phyloP scores from a whole-genome alignment of 2,888 invertebrate species.

The Dynastes maya region DNA sequence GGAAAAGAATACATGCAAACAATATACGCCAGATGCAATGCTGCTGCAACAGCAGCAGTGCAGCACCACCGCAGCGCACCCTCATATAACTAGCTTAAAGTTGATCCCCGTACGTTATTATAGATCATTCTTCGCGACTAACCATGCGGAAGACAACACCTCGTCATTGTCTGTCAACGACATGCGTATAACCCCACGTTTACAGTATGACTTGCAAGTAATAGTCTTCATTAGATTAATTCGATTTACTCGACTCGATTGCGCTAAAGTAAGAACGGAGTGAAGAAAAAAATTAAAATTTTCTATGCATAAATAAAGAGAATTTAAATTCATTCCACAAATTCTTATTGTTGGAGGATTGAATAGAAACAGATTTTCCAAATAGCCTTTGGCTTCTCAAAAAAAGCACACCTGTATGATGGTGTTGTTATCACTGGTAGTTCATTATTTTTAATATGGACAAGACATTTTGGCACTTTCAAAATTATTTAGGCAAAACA shows the following conservation, averaged over 20 bases:
- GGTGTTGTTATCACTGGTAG: no score
- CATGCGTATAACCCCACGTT: conserved; percentile 60
- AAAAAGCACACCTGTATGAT: no score
- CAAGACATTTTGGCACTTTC: no score
- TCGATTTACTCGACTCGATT: conserved; percentile 46
- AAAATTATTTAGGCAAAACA: no score
- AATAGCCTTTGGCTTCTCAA: no score
- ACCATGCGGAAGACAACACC: conserved; percentile 71
- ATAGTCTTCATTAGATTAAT: conserved; percentile 49
- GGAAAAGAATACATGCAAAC: conserved; percentile 67
- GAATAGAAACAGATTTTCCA: no score
- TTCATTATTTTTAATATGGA: no score
- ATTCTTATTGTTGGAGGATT: no score
- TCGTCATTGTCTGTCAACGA: conserved; percentile 67
- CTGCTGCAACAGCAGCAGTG: conserved; percentile 57
- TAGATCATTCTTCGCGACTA: conserved; percentile 69
- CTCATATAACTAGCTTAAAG: conserved; percentile 67
- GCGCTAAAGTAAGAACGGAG: conserved; percentile 7
- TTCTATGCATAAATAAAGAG: no score
- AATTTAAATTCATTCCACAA: no score
- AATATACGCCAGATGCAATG: conserved; percentile 69
- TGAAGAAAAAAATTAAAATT: background rate
- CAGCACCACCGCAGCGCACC: conserved; percentile 59
- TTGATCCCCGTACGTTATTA: conserved; percentile 68
- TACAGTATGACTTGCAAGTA: conserved; percentile 51